These are phyloP conservation scores for Himalopsyche japonica DNA, from an alignment of 2,888 invertebrate species.

Conservation along the genomic window DNA sequence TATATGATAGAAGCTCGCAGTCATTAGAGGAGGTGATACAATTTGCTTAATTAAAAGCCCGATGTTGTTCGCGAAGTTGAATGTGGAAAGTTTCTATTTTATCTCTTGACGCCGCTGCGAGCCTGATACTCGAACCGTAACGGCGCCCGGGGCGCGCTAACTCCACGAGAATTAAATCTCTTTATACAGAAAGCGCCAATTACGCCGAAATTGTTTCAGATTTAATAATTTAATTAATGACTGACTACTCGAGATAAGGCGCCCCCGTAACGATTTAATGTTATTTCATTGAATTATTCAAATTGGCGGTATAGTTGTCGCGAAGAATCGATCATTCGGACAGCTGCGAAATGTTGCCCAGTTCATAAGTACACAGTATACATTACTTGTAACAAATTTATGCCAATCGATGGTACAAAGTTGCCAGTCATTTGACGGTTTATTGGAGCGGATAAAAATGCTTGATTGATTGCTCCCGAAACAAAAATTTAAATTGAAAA, in stretches of 20 bases:
- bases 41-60: conserved; percentile 9
- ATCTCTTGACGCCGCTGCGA: neutral
- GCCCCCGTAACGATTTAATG: too few species aligned
- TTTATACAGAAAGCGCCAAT: conserved; percentile 23
- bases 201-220: conserved; percentile 25
- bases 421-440: too few species aligned
- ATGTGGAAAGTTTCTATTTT: neutral
- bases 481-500: too few species aligned
- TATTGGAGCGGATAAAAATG: too few species aligned
- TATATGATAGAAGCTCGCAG: neutral
- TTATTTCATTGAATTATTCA: too few species aligned
- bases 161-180: conserved; percentile 13
- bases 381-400: too few species aligned
- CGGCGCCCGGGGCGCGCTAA: conserved; percentile 15
- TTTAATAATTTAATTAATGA: conserved; percentile 31
- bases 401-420: too few species aligned
- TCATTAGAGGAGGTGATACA: conserved; percentile 3
- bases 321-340: too few species aligned
- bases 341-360: too few species aligned
- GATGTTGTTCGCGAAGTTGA: neutral
- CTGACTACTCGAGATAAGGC: conserved; percentile 19
- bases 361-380: too few species aligned
- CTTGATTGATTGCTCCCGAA: too few species aligned
- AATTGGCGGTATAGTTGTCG: too few species aligned
- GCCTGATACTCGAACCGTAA: conserved; percentile 13